Evolutionary conservation across 2,113 vertebrate genomes (phyloP).

Genomic region (Hipposideros armiger): DNA sequence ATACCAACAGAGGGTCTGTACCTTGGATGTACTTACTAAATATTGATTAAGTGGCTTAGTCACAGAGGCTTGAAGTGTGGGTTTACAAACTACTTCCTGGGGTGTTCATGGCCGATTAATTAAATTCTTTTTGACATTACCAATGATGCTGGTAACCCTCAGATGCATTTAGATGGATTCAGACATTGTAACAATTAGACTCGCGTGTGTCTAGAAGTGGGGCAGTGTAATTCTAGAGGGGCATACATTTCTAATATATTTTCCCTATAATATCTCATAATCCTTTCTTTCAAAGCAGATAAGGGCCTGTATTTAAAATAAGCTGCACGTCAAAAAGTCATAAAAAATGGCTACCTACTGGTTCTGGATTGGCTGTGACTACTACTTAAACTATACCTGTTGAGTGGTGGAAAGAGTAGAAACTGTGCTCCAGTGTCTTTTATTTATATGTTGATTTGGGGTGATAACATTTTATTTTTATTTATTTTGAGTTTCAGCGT

Average conservation of each 20-base stretch:
- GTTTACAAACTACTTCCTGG: not conserved
- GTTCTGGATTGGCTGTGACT: not conserved
- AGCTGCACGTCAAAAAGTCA: not conserved
- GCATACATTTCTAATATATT: not conserved
- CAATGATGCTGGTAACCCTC: not conserved
- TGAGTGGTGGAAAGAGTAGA: not conserved
- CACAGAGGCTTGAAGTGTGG: not conserved
- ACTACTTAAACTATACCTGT: not conserved
- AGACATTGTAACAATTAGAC: not conserved
- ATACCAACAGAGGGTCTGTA: not conserved
- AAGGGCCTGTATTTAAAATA: not conserved
- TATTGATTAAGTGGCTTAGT: not conserved
- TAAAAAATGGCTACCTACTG: not conserved
- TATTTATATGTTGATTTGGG: not conserved
- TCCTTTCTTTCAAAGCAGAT: not conserved
- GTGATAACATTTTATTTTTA: not conserved
- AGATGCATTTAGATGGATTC: not conserved
- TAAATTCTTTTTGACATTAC: not conserved
- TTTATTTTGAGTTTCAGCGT: constrained; percentile 42
- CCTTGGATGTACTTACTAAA: not conserved
- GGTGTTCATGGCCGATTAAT: not conserved
- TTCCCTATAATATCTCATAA: not conserved
- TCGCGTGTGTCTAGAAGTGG: not conserved
- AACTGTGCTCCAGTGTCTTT: not conserved
- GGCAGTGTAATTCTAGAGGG: not conserved